Conservation (phyloP, 2,888 invertebrate genomes). For the Folsomia manolachei region DNA sequence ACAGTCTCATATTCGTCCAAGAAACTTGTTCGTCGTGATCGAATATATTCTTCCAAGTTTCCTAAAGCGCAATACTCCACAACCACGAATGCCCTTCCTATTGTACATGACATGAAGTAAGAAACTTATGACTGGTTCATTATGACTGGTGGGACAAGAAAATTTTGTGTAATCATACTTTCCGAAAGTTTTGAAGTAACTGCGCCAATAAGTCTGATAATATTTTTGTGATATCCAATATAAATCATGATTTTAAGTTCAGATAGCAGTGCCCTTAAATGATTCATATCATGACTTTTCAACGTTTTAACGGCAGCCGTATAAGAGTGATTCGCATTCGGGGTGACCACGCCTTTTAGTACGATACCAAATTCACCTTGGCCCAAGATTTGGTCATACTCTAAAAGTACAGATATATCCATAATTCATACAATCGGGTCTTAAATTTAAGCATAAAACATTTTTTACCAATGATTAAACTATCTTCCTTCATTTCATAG, state of each 20-base stretch:
- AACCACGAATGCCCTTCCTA: conserved; percentile 34
- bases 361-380: conserved; percentile 42
- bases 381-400: conserved; percentile 32
- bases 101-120: too few species aligned
- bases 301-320: conserved; percentile 39
- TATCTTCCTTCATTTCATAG: conserved; percentile 32
- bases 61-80: conserved; percentile 41
- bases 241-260: conserved; percentile 38
- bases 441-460: neutral
- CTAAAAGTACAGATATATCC: conserved; percentile 17
- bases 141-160: too few species aligned
- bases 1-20: conserved; percentile 33
- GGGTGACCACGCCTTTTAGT: conserved; percentile 31
- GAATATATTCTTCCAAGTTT: conserved; percentile 34
- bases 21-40: conserved; percentile 29
- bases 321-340: conserved; percentile 6
- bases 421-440: neutral
- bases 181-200: conserved; percentile 37
- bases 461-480: conserved; percentile 32
- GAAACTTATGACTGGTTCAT: too few species aligned
- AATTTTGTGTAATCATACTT: conserved; percentile 27
- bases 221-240: conserved; percentile 39
- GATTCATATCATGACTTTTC: conserved; percentile 27
- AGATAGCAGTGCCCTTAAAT: conserved; percentile 30
- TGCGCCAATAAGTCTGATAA: conserved; percentile 37